Conservation (phyloP, 2,797 vertebrate genomes). For the Sebastes oblongus region DNA sequence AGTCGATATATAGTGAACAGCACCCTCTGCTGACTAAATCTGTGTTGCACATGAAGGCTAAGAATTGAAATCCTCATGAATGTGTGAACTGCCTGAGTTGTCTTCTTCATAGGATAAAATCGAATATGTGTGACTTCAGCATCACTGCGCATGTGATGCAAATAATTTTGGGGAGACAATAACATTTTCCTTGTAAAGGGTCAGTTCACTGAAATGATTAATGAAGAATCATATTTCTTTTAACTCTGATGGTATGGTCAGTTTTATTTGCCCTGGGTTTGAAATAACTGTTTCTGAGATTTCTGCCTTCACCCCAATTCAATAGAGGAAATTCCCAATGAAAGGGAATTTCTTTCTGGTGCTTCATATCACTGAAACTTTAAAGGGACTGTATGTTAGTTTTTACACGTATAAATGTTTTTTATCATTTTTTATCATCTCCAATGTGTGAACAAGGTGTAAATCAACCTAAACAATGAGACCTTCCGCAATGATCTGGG, state of each 20-base stretch:
- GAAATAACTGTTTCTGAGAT: background rate
- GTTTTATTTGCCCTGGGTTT: background rate
- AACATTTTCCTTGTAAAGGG: background rate
- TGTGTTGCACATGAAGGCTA: background rate
- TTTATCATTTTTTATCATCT: background rate
- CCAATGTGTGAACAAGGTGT: no score
- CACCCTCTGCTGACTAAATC: slow-evolving; percentile 68
- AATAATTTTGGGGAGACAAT: background rate
- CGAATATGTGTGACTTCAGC: background rate
- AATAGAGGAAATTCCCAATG: background rate
- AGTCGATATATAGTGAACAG: slow-evolving; percentile 56
- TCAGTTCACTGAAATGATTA: background rate
- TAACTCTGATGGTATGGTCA: no score
- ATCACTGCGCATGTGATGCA: background rate
- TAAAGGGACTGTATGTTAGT: no score
- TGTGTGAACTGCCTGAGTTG: background rate
- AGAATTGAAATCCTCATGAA: slow-evolving; percentile 4
- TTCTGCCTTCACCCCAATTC: background rate
- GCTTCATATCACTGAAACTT: background rate
- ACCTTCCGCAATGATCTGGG: no score
- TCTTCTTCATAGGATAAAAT: background rate
- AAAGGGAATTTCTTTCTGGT: background rate
- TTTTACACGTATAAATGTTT: background rate
- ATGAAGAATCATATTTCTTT: background rate
- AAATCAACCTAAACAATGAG: no score